A percentile compares a stretch with the other conserved stretches of the same genome.
phyloP scores from a whole-genome alignment of 2,797 vertebrate species.

The Mus spretus region DNA sequence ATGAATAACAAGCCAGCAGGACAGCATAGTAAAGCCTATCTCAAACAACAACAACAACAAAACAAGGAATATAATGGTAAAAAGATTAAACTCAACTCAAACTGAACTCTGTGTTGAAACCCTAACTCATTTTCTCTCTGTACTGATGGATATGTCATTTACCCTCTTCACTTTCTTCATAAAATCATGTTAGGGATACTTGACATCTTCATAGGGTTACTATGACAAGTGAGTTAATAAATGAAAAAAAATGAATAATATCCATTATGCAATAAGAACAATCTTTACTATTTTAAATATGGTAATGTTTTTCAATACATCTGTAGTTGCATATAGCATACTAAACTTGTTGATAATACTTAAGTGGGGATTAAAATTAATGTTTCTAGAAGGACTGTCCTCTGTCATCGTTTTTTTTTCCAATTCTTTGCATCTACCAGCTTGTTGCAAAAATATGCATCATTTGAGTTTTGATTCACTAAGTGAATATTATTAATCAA shows the following conservation, averaged over 20 bases:
- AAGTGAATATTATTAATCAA: slow-evolving; percentile 41
- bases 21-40: not conserved
- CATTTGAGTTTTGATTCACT: slow-evolving; percentile 31
- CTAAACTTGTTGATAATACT: not conserved
- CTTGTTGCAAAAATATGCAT: slow-evolving; percentile 11
- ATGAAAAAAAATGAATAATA: slow-evolving; percentile 17
- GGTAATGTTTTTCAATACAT: slow-evolving; percentile 25
- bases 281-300: slow-evolving; percentile 7
- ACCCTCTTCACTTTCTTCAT: not conserved
- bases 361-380: not conserved
- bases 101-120: not conserved
- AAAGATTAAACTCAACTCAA: not conserved
- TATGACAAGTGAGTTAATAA: not conserved
- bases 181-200: not conserved
- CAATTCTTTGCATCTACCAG: not conserved
- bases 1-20: not conserved
- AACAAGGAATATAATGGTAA: not conserved
- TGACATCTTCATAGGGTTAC: not conserved
- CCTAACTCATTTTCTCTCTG: slow-evolving; percentile 15
- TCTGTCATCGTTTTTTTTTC: not conserved
- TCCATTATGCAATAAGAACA: not conserved
- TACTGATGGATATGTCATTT: not conserved
- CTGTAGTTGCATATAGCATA: not conserved
- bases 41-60: not conserved
- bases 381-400: not conserved